Conservation (phyloP, 1,140 invertebrate species). For the Saxidomus purpurata region DNA sequence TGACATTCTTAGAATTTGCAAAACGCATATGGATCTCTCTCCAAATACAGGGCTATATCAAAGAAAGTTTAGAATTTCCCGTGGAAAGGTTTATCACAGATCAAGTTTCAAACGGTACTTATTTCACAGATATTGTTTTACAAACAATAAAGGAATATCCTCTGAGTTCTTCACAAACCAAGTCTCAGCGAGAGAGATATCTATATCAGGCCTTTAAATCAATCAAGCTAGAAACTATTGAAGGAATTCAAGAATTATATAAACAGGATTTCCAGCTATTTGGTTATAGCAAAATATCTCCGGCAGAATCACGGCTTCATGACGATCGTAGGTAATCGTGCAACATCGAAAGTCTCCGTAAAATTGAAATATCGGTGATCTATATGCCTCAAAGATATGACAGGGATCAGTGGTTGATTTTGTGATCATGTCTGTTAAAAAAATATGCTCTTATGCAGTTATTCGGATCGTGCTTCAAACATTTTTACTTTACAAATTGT, state of each 20-base stretch:
- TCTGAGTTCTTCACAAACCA: constrained; percentile 3
- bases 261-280: constrained; percentile 54
- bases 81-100: background rate
- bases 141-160: background rate
- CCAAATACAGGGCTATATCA: constrained; percentile 64
- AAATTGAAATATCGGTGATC: no score
- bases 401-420: no score
- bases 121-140: background rate
- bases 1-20: background rate
- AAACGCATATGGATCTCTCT: constrained; percentile 49
- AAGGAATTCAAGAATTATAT: constrained; percentile 40
- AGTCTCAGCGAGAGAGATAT: background rate
- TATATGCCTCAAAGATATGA: no score
- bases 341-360: no score
- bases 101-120: background rate
- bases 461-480: no score
- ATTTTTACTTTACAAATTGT: no score
- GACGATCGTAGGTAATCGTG: no score
- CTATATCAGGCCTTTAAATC: background rate
- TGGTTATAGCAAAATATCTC: constrained; percentile 30
- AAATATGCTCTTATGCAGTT: no score
- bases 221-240: constrained; percentile 25
- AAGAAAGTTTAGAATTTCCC: constrained; percentile 31
- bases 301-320: background rate
- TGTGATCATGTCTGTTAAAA: no score